phyloP scores from a whole-genome alignment of 2,113 vertebrate genomes.

The Paradoxurus hermaphroditus region DNA sequence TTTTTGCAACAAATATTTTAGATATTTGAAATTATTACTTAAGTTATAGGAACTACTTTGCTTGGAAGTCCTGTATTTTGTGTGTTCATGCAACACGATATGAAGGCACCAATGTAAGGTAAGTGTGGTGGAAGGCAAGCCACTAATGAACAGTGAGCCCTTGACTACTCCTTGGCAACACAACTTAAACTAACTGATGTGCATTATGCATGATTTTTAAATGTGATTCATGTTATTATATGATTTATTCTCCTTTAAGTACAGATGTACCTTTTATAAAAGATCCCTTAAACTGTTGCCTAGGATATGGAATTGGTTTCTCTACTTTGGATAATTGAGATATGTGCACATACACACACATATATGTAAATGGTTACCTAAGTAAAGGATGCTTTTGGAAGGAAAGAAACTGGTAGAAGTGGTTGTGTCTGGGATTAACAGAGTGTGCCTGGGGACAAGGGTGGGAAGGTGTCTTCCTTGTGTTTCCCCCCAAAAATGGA shows the following conservation, averaged over 20 bases:
- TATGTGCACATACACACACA: no score
- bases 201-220: background rate
- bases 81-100: background rate
- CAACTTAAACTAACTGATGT: background rate
- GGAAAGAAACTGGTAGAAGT: background rate
- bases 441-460: background rate
- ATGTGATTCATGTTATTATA: background rate
- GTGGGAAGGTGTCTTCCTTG: background rate
- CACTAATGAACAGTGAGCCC: background rate
- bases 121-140: background rate
- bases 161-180: background rate
- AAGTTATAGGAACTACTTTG: background rate
- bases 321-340: background rate
- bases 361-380: background rate
- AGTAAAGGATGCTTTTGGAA: background rate
- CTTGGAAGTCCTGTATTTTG: background rate
- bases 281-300: background rate
- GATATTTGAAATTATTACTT: background rate
- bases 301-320: background rate
- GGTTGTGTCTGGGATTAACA: background rate
- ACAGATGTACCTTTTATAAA: background rate
- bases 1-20: background rate
- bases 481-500: background rate
- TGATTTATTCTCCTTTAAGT: conserved; percentile 22
- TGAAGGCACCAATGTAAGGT: background rate